Base-by-base conservation (phyloP, 1,140 invertebrate species). In the Cyclargus thomasi region DNA sequence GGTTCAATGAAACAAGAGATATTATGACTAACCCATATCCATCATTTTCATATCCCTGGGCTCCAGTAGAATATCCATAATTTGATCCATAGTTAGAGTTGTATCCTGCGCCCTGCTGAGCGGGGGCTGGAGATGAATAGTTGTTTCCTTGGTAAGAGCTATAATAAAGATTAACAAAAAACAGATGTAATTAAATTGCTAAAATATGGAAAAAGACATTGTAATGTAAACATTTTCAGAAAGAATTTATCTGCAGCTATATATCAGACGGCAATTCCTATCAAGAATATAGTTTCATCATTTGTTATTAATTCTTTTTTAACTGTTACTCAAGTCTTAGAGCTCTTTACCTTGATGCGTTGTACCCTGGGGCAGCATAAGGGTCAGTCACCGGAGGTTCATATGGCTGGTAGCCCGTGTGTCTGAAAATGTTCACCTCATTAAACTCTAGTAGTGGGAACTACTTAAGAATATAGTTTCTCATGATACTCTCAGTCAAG, bases 221-320 rank as follows among this genome's bases (percentile, higher is more conserved):
- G 17, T 65, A 35, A 17, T 57, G 8, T 55, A 17, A 47, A 39
- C 63, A 39, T 73, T 62, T 29, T 83, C 85, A 83, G 70, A 71
- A 73, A 67, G 69, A 70, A 63, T 62, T 59, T 79, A 72, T 87
- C 85, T 81, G 82, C 86, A 88, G 83, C 65, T 86, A 70, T 81
- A 82, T 89, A 73, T 89, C 77, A 86, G 86, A 86, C 85, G 86
- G 86, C 86, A 88, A 89, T 89, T 89, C 86, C 86, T 89, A 89
- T 88, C 81, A 78, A 70, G 69, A 70, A 76, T 72, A 76, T 73
- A 70, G 70, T 83, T 75, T 88, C 86, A 88, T 88, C 84, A 88
- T 59, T 39, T 39, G 11, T 35, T 21, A 14, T 64, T 47, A 1
- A 14, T 64, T 64, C 14, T 76, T 29, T 57, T 64, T 36, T 59